A percentile compares a stretch with the other conserved stretches of the same genome.
Evolutionary conservation across 2,113 vertebrate species (phyloP).

Genomic region (Pseudonaja textilis): DNA sequence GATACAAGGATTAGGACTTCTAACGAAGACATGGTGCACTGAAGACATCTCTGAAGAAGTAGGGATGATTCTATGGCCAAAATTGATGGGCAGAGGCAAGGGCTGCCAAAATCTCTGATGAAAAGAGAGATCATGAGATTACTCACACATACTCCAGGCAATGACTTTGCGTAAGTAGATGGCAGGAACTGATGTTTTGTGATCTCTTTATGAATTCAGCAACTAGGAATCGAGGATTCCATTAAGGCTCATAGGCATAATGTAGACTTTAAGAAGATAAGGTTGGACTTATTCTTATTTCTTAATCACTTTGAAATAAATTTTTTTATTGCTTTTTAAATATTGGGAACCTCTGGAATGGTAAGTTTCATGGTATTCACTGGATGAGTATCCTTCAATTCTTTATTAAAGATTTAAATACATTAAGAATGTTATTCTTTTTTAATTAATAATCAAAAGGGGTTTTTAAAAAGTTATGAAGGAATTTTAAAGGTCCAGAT

Average conservation of each 20-base stretch:
- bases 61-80: not conserved
- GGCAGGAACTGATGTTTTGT: not conserved
- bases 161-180: not conserved
- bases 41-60: not conserved
- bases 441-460: not conserved
- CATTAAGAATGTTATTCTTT: not conserved
- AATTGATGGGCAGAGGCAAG: not conserved
- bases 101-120: not conserved
- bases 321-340: not conserved
- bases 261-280: not conserved
- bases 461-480: not conserved
- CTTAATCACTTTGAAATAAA: not conserved
- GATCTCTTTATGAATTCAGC: not conserved
- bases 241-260: not conserved
- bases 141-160: not conserved
- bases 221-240: not conserved
- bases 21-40: not conserved
- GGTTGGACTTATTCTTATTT: not conserved
- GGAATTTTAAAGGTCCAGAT: not conserved
- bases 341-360: not conserved
- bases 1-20: not conserved
- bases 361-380: not conserved
- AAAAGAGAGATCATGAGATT: not conserved
- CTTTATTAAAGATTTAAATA: not conserved
- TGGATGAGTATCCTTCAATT: not conserved